These are phyloP conservation scores for Heliconius ethilla DNA, from an alignment of 2,888 invertebrate species.

Conservation along the genomic window DNA sequence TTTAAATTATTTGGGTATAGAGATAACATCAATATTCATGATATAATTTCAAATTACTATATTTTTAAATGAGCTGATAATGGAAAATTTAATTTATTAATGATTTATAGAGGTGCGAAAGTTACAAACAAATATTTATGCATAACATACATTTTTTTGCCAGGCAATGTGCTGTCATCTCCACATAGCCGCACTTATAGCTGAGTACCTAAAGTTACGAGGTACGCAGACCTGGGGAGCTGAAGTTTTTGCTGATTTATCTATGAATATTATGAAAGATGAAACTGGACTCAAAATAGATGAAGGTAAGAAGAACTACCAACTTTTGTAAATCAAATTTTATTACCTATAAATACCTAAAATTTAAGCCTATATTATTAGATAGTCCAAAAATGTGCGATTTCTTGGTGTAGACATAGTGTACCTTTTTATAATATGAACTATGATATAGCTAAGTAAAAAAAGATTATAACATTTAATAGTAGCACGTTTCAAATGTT, in stretches of 20 bases:
- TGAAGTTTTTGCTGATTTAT: constrained; percentile 90
- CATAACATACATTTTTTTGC: constrained; percentile 1
- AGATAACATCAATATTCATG: not conserved
- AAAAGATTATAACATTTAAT: constrained; percentile 2
- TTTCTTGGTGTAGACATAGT: not conserved
- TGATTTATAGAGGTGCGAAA: too few species aligned
- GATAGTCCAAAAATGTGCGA: constrained; percentile 16
- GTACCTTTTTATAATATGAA: not conserved
- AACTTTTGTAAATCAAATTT: constrained; percentile 18
- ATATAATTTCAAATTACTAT: not conserved
- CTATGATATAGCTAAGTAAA: not conserved
- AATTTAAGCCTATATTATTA: constrained; percentile 2
- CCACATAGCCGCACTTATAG: constrained; percentile 97
- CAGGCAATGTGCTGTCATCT: constrained; percentile 96
- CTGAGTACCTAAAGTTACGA: constrained; percentile 93
- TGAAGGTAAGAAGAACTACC: constrained; percentile 81
- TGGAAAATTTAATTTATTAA: not conserved
- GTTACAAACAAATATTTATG: not conserved
- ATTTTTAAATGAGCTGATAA: not conserved
- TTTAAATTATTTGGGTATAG: too few species aligned
- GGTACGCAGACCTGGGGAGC: constrained; percentile 91
- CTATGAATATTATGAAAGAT: constrained; percentile 92
- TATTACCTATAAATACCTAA: constrained; percentile 13
- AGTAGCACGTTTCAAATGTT: not conserved
- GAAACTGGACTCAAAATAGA: constrained; percentile 93